These are phyloP conservation scores for Argyra leucocephala DNA, from an alignment of 2,888 invertebrate genomes.

Conservation along the genomic window DNA sequence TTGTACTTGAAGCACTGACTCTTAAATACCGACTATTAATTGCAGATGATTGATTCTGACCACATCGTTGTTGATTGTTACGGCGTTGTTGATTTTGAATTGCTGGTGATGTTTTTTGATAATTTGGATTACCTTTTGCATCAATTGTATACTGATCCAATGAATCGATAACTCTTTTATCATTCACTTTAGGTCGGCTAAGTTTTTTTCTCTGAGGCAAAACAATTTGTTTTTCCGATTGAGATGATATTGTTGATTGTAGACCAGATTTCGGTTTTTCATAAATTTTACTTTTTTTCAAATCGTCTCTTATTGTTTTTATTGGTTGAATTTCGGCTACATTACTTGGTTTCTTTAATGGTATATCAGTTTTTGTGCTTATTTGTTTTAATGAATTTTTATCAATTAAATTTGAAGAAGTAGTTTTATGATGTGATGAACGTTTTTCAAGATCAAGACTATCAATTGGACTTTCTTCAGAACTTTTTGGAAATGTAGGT, in stretches of 20 bases:
- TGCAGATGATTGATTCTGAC: background rate
- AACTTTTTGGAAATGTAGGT: background rate
- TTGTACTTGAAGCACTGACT: background rate
- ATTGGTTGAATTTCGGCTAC: background rate
- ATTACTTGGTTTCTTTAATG: background rate
- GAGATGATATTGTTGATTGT: background rate
- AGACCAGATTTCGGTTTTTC: background rate
- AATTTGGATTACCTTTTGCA: slow-evolving; percentile 30
- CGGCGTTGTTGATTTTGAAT: background rate
- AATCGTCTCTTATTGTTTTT: background rate
- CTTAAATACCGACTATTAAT: background rate
- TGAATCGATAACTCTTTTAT: slow-evolving; percentile 21
- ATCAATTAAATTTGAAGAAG: background rate
- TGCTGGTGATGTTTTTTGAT: slow-evolving; percentile 17
- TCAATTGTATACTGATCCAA: slow-evolving; percentile 31
- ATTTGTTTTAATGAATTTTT: background rate
- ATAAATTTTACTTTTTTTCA: background rate
- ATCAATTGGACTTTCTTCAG: background rate
- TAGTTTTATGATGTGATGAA: background rate
- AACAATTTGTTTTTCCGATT: background rate
- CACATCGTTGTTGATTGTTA: background rate
- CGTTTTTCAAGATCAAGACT: background rate
- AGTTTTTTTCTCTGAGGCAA: background rate
- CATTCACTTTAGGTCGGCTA: slow-evolving; percentile 16
- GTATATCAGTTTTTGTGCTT: background rate